These are phyloP conservation scores for Alauda arvensis DNA, from an alignment of 2,797 vertebrate species.

Conservation along the genomic window DNA sequence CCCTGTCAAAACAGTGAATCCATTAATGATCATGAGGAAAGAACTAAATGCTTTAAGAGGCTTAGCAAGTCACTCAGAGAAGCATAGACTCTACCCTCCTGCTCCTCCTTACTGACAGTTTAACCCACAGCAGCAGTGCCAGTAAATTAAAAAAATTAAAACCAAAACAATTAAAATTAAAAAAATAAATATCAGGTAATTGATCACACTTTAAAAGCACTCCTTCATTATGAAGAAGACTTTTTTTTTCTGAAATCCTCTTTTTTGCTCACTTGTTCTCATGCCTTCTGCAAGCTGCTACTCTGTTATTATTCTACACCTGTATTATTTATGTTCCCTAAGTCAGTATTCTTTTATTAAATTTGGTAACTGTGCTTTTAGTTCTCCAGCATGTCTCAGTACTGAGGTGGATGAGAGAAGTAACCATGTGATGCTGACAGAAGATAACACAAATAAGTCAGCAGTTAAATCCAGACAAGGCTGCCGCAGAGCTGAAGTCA, in stretches of 20 bases:
- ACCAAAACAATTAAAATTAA: neutral
- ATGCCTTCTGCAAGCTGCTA: neutral
- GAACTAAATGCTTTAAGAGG: slow-evolving; percentile 29
- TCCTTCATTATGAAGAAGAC: neutral
- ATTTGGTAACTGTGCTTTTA: neutral
- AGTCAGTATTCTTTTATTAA: neutral
- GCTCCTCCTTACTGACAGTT: neutral
- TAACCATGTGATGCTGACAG: neutral
- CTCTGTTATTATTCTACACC: neutral
- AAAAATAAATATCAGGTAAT: neutral
- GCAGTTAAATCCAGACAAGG: neutral
- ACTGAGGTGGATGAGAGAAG: neutral
- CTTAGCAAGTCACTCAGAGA: slow-evolving; percentile 18
- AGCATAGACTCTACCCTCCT: neutral
- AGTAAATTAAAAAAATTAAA: neutral
- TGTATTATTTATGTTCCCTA: slow-evolving; percentile 36
- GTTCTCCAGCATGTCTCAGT: neutral
- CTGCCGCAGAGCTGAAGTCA: neutral
- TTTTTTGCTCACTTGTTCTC: neutral
- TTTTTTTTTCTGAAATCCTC: neutral
- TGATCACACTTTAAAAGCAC: neutral
- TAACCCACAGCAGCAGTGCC: neutral
- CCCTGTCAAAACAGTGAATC: neutral
- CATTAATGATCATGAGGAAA: neutral
- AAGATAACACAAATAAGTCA: neutral